phyloP scores from a whole-genome alignment of 1,140 invertebrate species.

The Halictus rubicundus region DNA sequence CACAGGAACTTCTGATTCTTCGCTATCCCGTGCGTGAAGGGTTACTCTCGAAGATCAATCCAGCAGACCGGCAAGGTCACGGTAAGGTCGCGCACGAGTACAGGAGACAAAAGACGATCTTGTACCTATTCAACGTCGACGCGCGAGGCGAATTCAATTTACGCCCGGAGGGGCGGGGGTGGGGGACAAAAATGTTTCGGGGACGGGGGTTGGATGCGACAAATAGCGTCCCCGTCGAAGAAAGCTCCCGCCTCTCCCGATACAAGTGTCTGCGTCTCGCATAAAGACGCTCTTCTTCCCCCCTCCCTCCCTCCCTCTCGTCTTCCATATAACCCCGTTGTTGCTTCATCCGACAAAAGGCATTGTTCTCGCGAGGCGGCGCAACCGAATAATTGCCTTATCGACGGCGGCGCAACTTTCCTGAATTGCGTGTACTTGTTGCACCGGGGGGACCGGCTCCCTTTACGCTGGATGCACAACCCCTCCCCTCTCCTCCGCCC shows the following conservation, averaged over 20 bases:
- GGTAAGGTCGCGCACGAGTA: not conserved
- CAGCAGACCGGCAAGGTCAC: no score
- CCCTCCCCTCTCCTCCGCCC: not conserved
- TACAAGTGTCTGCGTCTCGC: slow-evolving; percentile 32
- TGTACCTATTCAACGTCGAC: not conserved
- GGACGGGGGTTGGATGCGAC: not conserved
- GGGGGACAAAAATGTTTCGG: not conserved
- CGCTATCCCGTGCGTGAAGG: no score
- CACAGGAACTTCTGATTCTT: no score
- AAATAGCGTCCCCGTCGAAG: slow-evolving; percentile 5
- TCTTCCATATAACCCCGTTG: slow-evolving; percentile 51
- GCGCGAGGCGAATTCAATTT: not conserved
- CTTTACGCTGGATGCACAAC: slow-evolving; percentile 33
- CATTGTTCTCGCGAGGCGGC: slow-evolving; percentile 56
- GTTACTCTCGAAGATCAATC: no score
- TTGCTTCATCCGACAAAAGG: slow-evolving; percentile 59
- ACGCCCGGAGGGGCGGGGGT: not conserved
- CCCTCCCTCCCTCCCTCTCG: not conserved
- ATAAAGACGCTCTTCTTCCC: slow-evolving; percentile 50
- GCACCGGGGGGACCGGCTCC: slow-evolving; percentile 36
- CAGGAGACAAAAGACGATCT: not conserved
- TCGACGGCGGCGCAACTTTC: slow-evolving; percentile 64
- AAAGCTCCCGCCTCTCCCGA: slow-evolving; percentile 10
- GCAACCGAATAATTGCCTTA: slow-evolving; percentile 65
- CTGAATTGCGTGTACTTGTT: slow-evolving; percentile 65